phyloP scores from a whole-genome alignment of 2,888 invertebrate species.

The Phyllotreta striolata region DNA sequence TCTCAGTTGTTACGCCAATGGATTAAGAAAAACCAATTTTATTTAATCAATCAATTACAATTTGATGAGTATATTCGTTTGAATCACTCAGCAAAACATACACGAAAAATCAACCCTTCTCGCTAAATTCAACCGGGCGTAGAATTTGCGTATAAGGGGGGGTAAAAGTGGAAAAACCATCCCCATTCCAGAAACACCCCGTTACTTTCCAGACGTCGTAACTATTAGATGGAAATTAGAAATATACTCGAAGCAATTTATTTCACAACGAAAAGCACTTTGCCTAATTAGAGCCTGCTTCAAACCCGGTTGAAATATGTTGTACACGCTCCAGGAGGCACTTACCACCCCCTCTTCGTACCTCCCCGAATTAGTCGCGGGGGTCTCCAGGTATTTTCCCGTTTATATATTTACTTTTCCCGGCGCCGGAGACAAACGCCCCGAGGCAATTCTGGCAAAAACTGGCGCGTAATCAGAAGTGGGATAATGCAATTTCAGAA shows the following conservation, averaged over 20 bases:
- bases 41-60: too few species aligned
- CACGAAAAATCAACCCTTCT: too few species aligned
- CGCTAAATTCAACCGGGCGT: too few species aligned
- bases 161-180: background rate
- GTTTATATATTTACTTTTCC: too few species aligned
- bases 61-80: too few species aligned
- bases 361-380: constrained; percentile 1
- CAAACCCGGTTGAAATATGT: constrained; percentile 31
- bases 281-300: constrained; percentile 36
- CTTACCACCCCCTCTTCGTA: constrained; percentile 9
- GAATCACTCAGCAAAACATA: too few species aligned
- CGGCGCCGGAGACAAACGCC: too few species aligned
- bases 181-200: too few species aligned
- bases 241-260: constrained; percentile 34
- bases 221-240: constrained; percentile 34
- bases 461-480: background rate
- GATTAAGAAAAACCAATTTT: too few species aligned
- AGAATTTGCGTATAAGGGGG: too few species aligned
- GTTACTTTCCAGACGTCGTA: constrained; percentile 14
- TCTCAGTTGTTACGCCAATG: too few species aligned
- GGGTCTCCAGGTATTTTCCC: background rate
- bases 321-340: constrained; percentile 29
- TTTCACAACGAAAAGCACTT: constrained; percentile 39
- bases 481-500: too few species aligned
- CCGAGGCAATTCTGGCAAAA: constrained; percentile 6